These are phyloP conservation scores for Dryobates pubescens DNA, from an alignment of 2,797 vertebrate genomes.

Conservation along the genomic window DNA sequence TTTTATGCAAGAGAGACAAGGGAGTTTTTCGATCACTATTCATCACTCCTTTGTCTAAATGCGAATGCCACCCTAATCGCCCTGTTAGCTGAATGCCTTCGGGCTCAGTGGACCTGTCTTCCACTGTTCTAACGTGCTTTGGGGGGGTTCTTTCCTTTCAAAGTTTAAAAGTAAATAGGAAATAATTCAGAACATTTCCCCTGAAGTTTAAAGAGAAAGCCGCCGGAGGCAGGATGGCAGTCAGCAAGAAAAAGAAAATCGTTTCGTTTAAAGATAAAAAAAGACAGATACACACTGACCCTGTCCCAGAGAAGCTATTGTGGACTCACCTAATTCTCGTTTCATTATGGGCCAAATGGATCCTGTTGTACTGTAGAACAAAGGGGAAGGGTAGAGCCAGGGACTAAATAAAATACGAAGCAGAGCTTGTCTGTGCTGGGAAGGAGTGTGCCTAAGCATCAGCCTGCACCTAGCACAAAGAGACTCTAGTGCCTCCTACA, in stretches of 20 bases:
- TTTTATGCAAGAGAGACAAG: background rate
- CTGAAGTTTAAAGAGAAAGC: constrained; percentile 7
- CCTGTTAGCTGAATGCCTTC: background rate
- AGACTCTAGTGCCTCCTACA: constrained; percentile 43
- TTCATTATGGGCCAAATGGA: constrained; percentile 41
- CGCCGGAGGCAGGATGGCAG: background rate
- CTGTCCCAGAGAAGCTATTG: constrained; percentile 11
- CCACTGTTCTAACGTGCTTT: background rate
- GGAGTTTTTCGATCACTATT: background rate
- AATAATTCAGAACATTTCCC: constrained; percentile 45
- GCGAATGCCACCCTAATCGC: background rate
- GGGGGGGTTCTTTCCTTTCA: background rate
- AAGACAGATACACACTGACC: background rate
- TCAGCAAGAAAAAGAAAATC: background rate
- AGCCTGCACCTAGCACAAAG: constrained; percentile 7
- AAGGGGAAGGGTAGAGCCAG: constrained; percentile 33
- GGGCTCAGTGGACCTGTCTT: background rate
- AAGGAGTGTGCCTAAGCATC: constrained; percentile 25
- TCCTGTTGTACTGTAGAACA: constrained; percentile 24
- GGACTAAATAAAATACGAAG: constrained; percentile 37
- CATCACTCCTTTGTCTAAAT: background rate
- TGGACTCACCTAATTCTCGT: constrained; percentile 60
- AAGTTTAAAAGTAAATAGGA: constrained; percentile 25
- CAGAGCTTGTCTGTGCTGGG: constrained; percentile 36
- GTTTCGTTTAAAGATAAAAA: constrained; percentile 27